Conservation (phyloP, 1,140 invertebrate species). For the Nasonia giraulti region DNA sequence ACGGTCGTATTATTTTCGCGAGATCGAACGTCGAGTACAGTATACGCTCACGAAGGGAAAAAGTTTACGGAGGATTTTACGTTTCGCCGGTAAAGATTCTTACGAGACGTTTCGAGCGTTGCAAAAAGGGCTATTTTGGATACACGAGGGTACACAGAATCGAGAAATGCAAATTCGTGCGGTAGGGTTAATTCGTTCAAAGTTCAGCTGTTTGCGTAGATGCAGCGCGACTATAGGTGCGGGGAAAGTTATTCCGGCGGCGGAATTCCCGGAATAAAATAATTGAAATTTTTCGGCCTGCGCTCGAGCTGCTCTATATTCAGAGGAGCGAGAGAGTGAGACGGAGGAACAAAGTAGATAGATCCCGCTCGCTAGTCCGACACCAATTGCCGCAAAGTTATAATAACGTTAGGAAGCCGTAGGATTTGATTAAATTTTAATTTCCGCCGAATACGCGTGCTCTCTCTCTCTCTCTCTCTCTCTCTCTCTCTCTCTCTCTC, state of each 20-base stretch:
- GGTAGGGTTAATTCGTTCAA: background rate
- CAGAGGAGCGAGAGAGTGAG: background rate
- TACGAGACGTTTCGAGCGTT: background rate
- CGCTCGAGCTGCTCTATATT: background rate
- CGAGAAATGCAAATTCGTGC: conserved; percentile 1
- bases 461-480: background rate
- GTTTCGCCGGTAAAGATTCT: conserved; percentile 14
- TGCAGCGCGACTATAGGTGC: no score
- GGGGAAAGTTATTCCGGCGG: background rate
- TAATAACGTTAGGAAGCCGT: conserved; percentile 47
- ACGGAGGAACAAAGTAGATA: conserved; percentile 27
- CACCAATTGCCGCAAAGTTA: conserved; percentile 44
- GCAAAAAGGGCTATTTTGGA: conserved; percentile 1
- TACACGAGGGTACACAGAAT: background rate
- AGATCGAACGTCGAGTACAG: conserved; percentile 32
- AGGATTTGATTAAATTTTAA: conserved; percentile 67
- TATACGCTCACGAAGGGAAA: background rate
- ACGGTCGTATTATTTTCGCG: conserved; percentile 37
- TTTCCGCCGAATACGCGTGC: conserved; percentile 54
- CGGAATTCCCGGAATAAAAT: background rate
- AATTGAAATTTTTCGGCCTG: conserved; percentile 24
- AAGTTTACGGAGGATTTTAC: conserved; percentile 26
- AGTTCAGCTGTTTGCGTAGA: background rate
- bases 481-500: no score
- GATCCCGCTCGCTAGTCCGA: conserved; percentile 18